phyloP scores from a whole-genome alignment of 2,113 vertebrate species.

The Choloepus hoffmanni region DNA sequence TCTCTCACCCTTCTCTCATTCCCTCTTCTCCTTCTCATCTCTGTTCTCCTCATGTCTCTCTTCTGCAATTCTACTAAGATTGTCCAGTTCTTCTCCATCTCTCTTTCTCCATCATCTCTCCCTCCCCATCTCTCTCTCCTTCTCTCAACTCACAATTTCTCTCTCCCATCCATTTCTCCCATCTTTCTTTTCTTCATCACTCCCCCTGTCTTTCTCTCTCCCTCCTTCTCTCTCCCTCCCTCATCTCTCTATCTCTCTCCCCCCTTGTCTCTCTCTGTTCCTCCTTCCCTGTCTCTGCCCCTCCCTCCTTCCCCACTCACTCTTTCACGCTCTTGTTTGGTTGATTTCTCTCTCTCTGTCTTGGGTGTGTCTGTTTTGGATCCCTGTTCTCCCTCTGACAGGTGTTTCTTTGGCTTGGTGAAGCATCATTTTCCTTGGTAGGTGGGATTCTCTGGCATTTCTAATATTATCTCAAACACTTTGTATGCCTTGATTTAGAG shows the following conservation, averaged over 20 bases:
- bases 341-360: not conserved
- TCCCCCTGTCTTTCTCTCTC: too few relatives aligned
- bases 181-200: not conserved
- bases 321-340: not conserved
- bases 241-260: too few relatives aligned
- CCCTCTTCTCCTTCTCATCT: not conserved
- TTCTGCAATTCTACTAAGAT: too few relatives aligned
- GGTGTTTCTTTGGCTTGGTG: not conserved
- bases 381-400: constrained; percentile 58
- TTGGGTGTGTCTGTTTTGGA: not conserved
- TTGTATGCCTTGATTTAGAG: constrained; percentile 58
- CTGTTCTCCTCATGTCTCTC: too few relatives aligned
- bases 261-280: fast-evolving
- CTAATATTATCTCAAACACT: constrained; percentile 56
- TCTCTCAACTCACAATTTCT: too few relatives aligned
- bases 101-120: not conserved
- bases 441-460: constrained; percentile 36
- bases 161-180: not conserved
- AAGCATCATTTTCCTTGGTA: not conserved
- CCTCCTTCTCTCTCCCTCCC: not conserved
- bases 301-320: fast-evolving
- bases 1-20: too few relatives aligned
- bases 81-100: not conserved
- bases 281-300: not conserved
- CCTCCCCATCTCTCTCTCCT: not conserved